These are phyloP conservation scores for Eupeodes latifasciatus DNA, from an alignment of 2,888 invertebrate species.

Conservation along the genomic window DNA sequence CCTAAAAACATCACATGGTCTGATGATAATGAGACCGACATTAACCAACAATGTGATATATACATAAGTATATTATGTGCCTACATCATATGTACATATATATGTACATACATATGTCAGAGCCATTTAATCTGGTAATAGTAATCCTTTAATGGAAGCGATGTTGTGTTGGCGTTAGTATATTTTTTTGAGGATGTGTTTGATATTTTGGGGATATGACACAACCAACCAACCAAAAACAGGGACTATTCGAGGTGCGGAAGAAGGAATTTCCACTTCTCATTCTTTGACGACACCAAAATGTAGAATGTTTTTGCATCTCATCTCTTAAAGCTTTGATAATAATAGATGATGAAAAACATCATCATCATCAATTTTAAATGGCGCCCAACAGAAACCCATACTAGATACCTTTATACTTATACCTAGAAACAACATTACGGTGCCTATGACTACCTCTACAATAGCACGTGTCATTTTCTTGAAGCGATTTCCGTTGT, in stretches of 20 bases:
- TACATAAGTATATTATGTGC: background rate
- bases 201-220: background rate
- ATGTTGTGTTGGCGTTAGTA: background rate
- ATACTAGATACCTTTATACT: background rate
- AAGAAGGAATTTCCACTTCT: constrained; percentile 1
- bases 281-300: background rate
- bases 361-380: constrained; percentile 52
- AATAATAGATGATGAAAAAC: constrained; percentile 43
- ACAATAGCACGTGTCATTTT: constrained; percentile 50
- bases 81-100: background rate
- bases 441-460: background rate
- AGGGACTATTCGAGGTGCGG: background rate
- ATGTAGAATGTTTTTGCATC: constrained; percentile 24
- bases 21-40: constrained; percentile 74
- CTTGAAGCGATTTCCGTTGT: constrained; percentile 41
- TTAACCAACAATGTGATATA: constrained; percentile 56
- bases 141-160: constrained; percentile 68
- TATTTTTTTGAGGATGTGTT: background rate
- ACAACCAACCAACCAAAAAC: background rate
- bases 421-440: background rate
- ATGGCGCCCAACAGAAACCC: constrained; percentile 30
- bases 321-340: constrained; percentile 6
- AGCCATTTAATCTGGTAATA: constrained; percentile 66
- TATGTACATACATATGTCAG: constrained; percentile 34
- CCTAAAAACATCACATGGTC: constrained; percentile 45